Evolutionary conservation across 2,797 vertebrate species (phyloP).

Genomic region (Odontamblyopus lacepedii): DNA sequence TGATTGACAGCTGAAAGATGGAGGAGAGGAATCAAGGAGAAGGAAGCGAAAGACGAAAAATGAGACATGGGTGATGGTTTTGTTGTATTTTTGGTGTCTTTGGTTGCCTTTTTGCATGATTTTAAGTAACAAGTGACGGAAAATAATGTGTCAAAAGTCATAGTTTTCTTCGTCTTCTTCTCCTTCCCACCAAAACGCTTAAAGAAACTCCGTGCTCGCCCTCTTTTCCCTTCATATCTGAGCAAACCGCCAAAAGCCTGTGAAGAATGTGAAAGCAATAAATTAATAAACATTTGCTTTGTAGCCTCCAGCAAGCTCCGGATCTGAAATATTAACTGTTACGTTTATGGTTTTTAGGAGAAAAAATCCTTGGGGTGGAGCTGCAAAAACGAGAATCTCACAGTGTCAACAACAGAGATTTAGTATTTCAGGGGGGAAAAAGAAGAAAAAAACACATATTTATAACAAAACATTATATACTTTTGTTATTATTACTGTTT

Average conservation of each 20-base stretch:
- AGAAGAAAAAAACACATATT: too few species aligned
- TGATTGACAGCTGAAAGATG: too few species aligned
- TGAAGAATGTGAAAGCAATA: conserved; percentile 25
- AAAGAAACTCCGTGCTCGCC: conserved; percentile 55
- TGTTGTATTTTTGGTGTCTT: too few species aligned
- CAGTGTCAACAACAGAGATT: conserved; percentile 18
- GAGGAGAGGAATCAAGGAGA: too few species aligned
- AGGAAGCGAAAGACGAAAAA: too few species aligned
- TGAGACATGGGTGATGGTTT: too few species aligned
- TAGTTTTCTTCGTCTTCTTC: conserved; percentile 36
- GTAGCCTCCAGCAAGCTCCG: conserved; percentile 47
- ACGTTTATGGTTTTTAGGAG: conserved; percentile 42
- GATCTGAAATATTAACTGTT: conserved; percentile 61
- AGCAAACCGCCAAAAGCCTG: conserved; percentile 37
- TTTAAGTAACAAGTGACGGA: too few species aligned
- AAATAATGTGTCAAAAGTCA: too few species aligned
- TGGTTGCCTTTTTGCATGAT: too few species aligned
- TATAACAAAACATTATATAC: too few species aligned
- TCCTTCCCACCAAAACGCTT: conserved; percentile 30
- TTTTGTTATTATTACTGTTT: too few species aligned
- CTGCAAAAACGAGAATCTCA: conserved; percentile 22
- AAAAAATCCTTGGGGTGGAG: conserved; percentile 11
- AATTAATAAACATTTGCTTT: conserved; percentile 65
- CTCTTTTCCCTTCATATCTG: conserved; percentile 44
- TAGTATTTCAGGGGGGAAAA: too few species aligned